These are phyloP conservation scores for Oxytorus armatus DNA, from an alignment of 2,888 invertebrate genomes.

Conservation along the genomic window DNA sequence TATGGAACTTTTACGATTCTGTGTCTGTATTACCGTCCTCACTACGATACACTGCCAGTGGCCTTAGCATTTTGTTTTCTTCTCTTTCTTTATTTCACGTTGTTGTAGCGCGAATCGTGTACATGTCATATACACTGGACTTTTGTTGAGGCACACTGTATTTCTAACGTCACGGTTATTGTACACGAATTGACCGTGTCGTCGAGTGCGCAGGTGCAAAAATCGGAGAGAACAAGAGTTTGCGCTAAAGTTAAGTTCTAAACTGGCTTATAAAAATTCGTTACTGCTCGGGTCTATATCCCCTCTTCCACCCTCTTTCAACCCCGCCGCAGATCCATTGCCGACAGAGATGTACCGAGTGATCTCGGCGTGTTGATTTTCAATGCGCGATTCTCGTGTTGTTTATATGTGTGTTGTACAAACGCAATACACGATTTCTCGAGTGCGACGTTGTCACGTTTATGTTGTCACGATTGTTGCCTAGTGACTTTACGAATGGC, in stretches of 20 bases:
- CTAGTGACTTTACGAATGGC: constrained; percentile 28
- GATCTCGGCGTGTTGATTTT: constrained; percentile 14
- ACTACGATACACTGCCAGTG: constrained; percentile 20
- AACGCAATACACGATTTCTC: constrained; percentile 12
- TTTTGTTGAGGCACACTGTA: constrained; percentile 7
- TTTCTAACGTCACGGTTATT: constrained; percentile 48
- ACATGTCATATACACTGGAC: constrained; percentile 1
- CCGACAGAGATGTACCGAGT: constrained; percentile 12
- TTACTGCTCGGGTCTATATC: constrained; percentile 22
- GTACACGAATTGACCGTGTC: not conserved
- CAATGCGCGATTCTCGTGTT: constrained; percentile 7
- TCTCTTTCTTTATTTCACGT: constrained; percentile 10
- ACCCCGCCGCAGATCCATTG: not conserved
- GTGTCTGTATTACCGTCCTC: constrained; percentile 23
- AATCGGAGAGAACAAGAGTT: constrained; percentile 10
- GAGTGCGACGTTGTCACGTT: constrained; percentile 58
- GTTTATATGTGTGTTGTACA: constrained; percentile 11
- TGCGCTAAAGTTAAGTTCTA: constrained; percentile 48
- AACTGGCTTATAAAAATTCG: constrained; percentile 54
- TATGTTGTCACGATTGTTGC: not conserved
- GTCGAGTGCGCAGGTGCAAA: constrained; percentile 48
- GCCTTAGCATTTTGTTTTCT: constrained; percentile 2
- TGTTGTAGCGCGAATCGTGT: constrained; percentile 6
- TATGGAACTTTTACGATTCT: not conserved
- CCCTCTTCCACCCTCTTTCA: not conserved